Evolutionary conservation across 2,797 vertebrate genomes (phyloP), one percentile per base, ranked within the genome.

Genomic region (Pangasius krempfi): DNA sequence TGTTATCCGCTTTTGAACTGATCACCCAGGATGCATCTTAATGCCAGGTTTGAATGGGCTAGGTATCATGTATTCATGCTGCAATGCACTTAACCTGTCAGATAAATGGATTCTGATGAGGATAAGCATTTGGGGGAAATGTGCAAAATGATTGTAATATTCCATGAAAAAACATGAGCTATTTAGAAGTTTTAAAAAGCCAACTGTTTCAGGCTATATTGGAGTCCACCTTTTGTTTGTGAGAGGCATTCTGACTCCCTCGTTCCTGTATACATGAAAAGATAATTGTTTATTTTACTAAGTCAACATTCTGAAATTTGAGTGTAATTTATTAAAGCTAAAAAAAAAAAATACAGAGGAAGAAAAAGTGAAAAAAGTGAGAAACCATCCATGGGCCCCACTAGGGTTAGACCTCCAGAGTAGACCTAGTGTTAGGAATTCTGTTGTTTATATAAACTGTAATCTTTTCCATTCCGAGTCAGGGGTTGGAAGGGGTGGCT

Each of bases 381-480:
- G 90, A 89, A 92, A 92, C 91, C 91, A 90, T 93, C 90, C 92
- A 90, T 83, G 88, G 89, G 91, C 90, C 91, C 86, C 90, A 93
- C 91, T 86, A 93, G 91, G 93, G 92, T 94, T 92, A 93, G 96
- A 96, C 96, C 96, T 96, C 96, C 96, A 96, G 94, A 95, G 94
- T 94, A 90, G 96, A 94, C 94, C 93, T 94, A 91, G 94, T 95
- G 95, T 96, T 93, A 96, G 95, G 96, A 97, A 96, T 96, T 96
- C 95, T 95, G 94, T 95, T 96, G 96, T 97, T 97, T 96, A 96
- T 95, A 95, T 96, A 95, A 96, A 96, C 95, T 96, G 95, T 97
- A 96, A 96, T 96, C 96, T 96, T 96, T 97, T 97, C 96, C 96
- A 97, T 96, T 97, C 92, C 94, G 92, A 94, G 95, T 95, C 92